Conservation (phyloP, 2,113 vertebrate genomes). For the Atrichornis clamosus region DNA sequence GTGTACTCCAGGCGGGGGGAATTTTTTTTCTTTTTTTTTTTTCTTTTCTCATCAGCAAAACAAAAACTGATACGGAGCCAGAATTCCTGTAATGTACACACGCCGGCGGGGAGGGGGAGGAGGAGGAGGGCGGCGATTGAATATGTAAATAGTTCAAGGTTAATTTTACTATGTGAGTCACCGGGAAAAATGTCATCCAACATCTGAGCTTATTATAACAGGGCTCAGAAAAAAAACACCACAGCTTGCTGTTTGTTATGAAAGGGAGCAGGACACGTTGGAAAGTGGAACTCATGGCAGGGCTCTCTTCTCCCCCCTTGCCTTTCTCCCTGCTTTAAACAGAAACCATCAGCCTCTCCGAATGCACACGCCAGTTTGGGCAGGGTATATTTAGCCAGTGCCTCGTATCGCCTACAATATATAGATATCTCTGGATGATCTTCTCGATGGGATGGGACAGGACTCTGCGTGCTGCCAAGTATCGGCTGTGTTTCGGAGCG, state of each 20-base stretch:
- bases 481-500: background rate
- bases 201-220: conserved; percentile 34
- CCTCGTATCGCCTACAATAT: background rate
- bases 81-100: conserved; percentile 45
- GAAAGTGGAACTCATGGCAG: background rate
- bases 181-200: conserved; percentile 50
- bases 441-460: background rate
- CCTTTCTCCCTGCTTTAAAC: background rate
- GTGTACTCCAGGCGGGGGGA: conserved; percentile 71
- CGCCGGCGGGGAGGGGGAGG: background rate
- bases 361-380: conserved; percentile 58
- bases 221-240: background rate
- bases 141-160: conserved; percentile 64
- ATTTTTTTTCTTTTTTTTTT: conserved; percentile 7
- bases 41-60: conserved; percentile 64
- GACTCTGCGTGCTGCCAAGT: conserved; percentile 28
- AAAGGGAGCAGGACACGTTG: background rate
- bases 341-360: background rate
- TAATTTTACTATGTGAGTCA: conserved; percentile 40
- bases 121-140: conserved; percentile 59
- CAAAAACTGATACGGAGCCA: conserved; percentile 45
- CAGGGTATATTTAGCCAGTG: conserved; percentile 49
- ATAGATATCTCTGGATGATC: background rate
- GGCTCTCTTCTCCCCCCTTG: background rate
- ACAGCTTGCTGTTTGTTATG: conserved; percentile 9